These are phyloP conservation scores for Zenarchopterus dispar DNA, from an alignment of 2,797 vertebrate species.

Conservation along the genomic window DNA sequence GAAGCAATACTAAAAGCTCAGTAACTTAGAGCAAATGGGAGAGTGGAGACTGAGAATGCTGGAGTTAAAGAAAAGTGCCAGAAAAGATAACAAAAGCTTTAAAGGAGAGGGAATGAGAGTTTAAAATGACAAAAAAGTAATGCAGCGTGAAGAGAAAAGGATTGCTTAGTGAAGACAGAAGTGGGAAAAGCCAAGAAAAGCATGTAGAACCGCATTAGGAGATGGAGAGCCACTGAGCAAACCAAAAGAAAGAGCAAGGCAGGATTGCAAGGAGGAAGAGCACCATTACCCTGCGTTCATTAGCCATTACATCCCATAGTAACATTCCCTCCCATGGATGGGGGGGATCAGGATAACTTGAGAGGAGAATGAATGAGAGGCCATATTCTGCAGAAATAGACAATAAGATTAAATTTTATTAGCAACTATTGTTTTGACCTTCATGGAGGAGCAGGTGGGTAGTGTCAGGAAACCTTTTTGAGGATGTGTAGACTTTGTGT, in stretches of 20 bases:
- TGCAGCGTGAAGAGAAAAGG: conserved; percentile 25
- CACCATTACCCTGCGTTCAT: conserved; percentile 67
- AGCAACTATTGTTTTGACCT: conserved; percentile 46
- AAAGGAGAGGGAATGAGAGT: conserved; percentile 39
- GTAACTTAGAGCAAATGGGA: conserved; percentile 45
- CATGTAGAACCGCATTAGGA: conserved; percentile 80
- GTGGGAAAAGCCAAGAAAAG: conserved; percentile 72
- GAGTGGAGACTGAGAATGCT: conserved; percentile 19
- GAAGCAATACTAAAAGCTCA: conserved; percentile 67
- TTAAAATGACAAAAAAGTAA: conserved; percentile 47
- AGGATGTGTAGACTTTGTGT: conserved; percentile 1
- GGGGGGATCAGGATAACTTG: too few relatives aligned
- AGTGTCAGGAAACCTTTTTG: background rate
- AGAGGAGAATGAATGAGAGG: background rate
- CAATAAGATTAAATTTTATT: conserved; percentile 36
- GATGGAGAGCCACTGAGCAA: conserved; percentile 54
- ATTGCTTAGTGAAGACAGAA: conserved; percentile 47
- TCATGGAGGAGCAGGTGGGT: conserved; percentile 38
- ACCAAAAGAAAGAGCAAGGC: conserved; percentile 51
- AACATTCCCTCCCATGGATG: too few relatives aligned
- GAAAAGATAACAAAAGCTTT: conserved; percentile 12
- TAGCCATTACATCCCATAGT: conserved; percentile 61
- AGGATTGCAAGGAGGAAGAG: conserved; percentile 69
- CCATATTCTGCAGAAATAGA: conserved; percentile 29
- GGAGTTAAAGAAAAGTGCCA: conserved; percentile 35